A percentile compares a stretch with the other conserved stretches of the same genome.
phyloP scores from a whole-genome alignment of 2,797 vertebrate species.

The Melanotaenia maccullochi region DNA sequence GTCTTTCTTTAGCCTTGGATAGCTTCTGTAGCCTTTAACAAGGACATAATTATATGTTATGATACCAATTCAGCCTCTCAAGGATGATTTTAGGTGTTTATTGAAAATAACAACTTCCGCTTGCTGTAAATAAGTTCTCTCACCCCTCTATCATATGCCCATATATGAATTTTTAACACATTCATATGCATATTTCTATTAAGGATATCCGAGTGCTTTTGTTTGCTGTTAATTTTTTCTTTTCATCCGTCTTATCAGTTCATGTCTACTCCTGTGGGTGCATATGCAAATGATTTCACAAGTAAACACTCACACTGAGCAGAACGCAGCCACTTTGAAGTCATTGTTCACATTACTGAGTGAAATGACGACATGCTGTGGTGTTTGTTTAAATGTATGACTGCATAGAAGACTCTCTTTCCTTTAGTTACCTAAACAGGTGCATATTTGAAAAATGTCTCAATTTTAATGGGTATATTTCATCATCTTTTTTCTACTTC shows the following conservation, averaged over 20 bases:
- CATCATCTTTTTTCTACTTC: conserved; percentile 15
- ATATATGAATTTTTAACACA: conserved; percentile 12
- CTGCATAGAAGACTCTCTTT: conserved; percentile 15
- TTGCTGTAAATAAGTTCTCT: conserved; percentile 7
- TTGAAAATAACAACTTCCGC: conserved; percentile 6
- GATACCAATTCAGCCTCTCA: conserved; percentile 11
- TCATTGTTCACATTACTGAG: conserved; percentile 37
- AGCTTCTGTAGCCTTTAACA: conserved; percentile 22
- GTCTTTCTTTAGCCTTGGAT: conserved; percentile 25
- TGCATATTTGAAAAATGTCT: conserved; percentile 3
- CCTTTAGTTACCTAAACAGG: conserved; percentile 7
- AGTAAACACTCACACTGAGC: conserved; percentile 31
- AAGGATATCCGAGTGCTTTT: conserved; percentile 32
- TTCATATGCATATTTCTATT: conserved; percentile 48
- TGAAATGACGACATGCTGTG: conserved; percentile 30
- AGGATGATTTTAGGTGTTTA: conserved; percentile 11
- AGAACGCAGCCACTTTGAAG: conserved; percentile 58
- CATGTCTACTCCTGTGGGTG: conserved; percentile 47
- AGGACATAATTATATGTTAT: conserved; percentile 28
- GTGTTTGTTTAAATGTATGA: conserved; percentile 13
- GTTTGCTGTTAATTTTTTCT: conserved; percentile 32
- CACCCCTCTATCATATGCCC: neutral
- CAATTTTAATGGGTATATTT: conserved; percentile 16
- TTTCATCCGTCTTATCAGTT: conserved; percentile 43
- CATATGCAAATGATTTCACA: conserved; percentile 34